Evolutionary conservation across 2,888 invertebrate species (phyloP).

Genomic region (Tridacna gigas): DNA sequence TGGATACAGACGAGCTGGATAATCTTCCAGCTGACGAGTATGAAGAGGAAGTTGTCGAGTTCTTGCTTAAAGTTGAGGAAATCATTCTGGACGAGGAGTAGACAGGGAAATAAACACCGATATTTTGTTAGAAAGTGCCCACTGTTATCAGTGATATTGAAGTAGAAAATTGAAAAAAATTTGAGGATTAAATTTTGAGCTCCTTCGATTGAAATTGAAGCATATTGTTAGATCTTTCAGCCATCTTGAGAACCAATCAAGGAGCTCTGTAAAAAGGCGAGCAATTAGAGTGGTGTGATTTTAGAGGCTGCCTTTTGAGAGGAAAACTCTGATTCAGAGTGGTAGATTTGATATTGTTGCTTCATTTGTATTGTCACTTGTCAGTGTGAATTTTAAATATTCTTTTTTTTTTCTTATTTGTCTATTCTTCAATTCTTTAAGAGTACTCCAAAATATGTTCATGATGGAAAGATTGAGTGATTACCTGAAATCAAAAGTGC

Average conservation of each 20-base stretch:
- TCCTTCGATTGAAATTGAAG: conserved; percentile 33
- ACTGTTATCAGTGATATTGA: background rate
- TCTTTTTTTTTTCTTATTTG: too few relatives aligned
- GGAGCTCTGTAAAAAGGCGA: conserved; percentile 16
- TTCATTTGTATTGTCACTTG: too few relatives aligned
- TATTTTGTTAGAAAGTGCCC: background rate
- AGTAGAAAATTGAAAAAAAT: background rate
- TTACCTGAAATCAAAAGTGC: conserved; percentile 24
- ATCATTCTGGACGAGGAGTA: conserved; percentile 85
- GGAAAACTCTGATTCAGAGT: too few relatives aligned
- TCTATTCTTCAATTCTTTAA: too few relatives aligned
- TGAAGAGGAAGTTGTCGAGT: conserved; percentile 98
- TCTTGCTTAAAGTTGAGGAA: conserved; percentile 97
- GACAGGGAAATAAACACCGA: background rate
- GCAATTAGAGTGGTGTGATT: too few relatives aligned
- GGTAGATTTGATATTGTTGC: too few relatives aligned
- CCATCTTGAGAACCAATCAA: conserved; percentile 68
- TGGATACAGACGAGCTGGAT: conserved; percentile 95
- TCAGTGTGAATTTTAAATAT: too few relatives aligned
- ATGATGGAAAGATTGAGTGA: background rate
- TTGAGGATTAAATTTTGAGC: conserved; percentile 8
- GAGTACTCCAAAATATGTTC: background rate
- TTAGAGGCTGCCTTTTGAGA: too few relatives aligned
- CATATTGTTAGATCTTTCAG: conserved; percentile 27
- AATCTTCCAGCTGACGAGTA: conserved; percentile 92